A percentile compares a stretch with the other conserved stretches of the same genome.
Conservation (phyloP, 2,888 invertebrate species). For the Watsonalla cultraria region DNA sequence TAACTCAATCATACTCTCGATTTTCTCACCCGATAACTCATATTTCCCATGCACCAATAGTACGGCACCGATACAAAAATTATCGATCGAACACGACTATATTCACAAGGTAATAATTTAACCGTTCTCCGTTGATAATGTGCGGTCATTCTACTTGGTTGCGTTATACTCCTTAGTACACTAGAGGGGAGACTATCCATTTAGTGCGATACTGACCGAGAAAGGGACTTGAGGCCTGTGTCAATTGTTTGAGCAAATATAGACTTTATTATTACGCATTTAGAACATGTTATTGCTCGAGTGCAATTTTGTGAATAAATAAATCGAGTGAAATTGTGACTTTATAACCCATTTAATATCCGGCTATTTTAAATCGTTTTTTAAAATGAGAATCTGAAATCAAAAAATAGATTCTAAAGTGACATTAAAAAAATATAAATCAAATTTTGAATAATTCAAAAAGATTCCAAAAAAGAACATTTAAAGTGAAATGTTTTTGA, state of each 20-base stretch:
- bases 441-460: background rate
- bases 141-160: background rate
- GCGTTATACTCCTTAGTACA: background rate
- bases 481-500: background rate
- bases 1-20: background rate
- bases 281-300: background rate
- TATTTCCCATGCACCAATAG: constrained; percentile 17
- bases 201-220: constrained; percentile 1
- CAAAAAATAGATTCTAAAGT: no score
- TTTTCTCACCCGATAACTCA: background rate
- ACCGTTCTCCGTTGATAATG: background rate
- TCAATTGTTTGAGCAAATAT: background rate
- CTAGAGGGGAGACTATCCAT: background rate
- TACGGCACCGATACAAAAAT: constrained; percentile 12
- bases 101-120: constrained; percentile 10
- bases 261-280: background rate
- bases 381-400: no score
- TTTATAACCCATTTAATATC: no score
- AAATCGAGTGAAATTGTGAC: no score
- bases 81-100: constrained; percentile 24
- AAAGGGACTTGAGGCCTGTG: background rate
- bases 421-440: no score
- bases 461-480: background rate
- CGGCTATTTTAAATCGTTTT: no score
- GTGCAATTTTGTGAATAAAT: no score